Base-by-base conservation (phyloP, 2,113 vertebrate genomes). In the Dicerorhinus sumatrensis region DNA sequence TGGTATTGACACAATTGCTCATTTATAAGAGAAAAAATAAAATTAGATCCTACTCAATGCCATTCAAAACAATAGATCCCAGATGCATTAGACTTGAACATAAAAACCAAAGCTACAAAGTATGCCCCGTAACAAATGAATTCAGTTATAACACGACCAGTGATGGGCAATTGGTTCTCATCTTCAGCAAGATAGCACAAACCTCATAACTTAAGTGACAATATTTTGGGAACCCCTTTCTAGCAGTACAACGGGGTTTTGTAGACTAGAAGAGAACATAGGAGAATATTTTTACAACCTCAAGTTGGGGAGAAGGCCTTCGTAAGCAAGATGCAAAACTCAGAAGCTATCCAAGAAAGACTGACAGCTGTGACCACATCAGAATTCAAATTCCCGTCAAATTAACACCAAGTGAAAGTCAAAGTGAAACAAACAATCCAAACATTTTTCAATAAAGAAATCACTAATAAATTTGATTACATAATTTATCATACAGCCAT, bases 11-110 rank as follows among this genome's bases (percentile, higher is more conserved):
- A 58, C 33, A 58, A 79, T 18, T 25, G 6, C 10, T 83, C 23
- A 39, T 18, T 94, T 67, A 70, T 31, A 83, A 89, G 17, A 46
- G 62, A 27, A 48, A 94, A 94, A 81, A 88, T 36, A 25, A 91
- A 90, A 65, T 60, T 46, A 72, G 58, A 72, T 87, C 29, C 42
- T 31, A 27, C 58, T 73, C 33, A 63, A 29, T 11, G 0, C 27
- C 54, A 63, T 27, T 90, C 33, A 67, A 39, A 93, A 39, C 21
- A 65, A 73, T 88, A 92, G 77, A 33, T 62, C 60, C 67, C 33
- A 81, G 46, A 63, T 56, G 33, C 18, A 48, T 58, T 56, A 51
- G 39, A 67, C 77, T 62, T 91, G 20, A 77, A 82, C 23, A 54
- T 21, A 60, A 75, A 97, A 94, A 29, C 12, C 58, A 2, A 65